Percentiles rank a stretch among this genome's conserved stretches.
These are phyloP conservation scores for Telmatherina bonti DNA, from an alignment of 2,797 vertebrate genomes.

Conservation along the genomic window DNA sequence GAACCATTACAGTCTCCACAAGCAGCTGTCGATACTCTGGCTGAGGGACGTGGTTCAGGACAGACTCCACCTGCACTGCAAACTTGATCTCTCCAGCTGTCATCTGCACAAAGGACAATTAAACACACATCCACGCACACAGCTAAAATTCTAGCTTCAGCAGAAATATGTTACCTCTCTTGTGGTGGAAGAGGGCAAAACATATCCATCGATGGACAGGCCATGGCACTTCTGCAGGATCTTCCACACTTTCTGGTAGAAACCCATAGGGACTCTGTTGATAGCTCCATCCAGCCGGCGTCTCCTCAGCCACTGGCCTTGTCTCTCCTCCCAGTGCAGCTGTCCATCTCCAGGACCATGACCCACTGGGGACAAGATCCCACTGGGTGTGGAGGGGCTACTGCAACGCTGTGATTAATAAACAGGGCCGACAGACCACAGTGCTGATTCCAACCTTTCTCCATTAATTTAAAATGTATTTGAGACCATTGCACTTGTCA, in stretches of 20 bases:
- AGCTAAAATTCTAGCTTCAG: background rate
- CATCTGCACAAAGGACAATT: conserved; percentile 84
- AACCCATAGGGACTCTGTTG: conserved; percentile 95
- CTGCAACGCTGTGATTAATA: conserved; percentile 87
- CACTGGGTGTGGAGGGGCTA: conserved; percentile 93
- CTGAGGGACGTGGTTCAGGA: conserved; percentile 95
- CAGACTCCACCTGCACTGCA: conserved; percentile 96
- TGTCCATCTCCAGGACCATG: conserved; percentile 78
- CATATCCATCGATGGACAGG: conserved; percentile 96
- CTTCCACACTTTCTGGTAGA: conserved; percentile 98
- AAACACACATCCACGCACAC: background rate
- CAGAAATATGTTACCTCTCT: conserved; percentile 86
- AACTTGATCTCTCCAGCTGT: conserved; percentile 97
- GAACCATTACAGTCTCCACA: conserved; percentile 94
- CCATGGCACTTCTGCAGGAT: conserved; percentile 99
- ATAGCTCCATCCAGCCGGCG: conserved; percentile 96
- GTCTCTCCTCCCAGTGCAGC: conserved; percentile 90
- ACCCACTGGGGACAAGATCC: conserved; percentile 88
- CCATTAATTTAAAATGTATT: conserved; percentile 3
- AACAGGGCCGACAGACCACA: conserved; percentile 14
- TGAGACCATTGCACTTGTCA: conserved; percentile 17
- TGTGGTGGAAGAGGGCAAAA: conserved; percentile 96
- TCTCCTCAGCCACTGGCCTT: conserved; percentile 96
- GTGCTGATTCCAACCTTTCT: conserved; percentile 29
- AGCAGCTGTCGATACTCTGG: conserved; percentile 97